phyloP scores from a whole-genome alignment of 2,797 vertebrate genomes.

The Antennarius maculatus region DNA sequence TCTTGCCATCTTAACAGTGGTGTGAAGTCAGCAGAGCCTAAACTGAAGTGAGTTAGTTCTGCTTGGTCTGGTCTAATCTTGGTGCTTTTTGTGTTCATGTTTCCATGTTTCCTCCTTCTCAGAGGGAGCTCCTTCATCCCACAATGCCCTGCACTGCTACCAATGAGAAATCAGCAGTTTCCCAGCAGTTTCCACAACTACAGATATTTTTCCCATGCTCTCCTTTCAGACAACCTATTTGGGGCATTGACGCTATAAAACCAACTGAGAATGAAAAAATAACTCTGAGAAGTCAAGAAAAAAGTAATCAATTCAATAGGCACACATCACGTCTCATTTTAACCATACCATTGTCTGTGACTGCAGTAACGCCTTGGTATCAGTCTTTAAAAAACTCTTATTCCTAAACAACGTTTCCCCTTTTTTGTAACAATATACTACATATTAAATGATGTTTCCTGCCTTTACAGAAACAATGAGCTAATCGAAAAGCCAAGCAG shows the following conservation, averaged over 20 bases:
- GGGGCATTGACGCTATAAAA: slow-evolving; percentile 64
- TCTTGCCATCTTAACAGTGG: slow-evolving; percentile 53
- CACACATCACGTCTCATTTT: slow-evolving; percentile 39
- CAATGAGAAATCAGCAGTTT: slow-evolving; percentile 69
- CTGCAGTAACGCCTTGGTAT: slow-evolving; percentile 19
- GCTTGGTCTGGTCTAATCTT: slow-evolving; percentile 46
- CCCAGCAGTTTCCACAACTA: slow-evolving; percentile 68
- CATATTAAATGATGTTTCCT: slow-evolving; percentile 59
- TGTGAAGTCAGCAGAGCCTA: slow-evolving; percentile 45
- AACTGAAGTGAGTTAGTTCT: slow-evolving; percentile 46
- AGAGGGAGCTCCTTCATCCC: slow-evolving; percentile 61
- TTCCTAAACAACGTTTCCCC: slow-evolving; percentile 35
- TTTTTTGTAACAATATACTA: slow-evolving; percentile 23
- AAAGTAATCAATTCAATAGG: slow-evolving; percentile 33
- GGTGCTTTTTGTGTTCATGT: slow-evolving; percentile 45
- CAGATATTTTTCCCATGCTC: slow-evolving; percentile 76
- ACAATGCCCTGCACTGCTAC: slow-evolving; percentile 62
- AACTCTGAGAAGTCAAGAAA: slow-evolving; percentile 41
- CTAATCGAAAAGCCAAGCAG: slow-evolving; percentile 41
- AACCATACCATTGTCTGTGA: slow-evolving; percentile 53
- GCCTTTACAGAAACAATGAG: slow-evolving; percentile 59
- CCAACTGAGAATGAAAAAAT: slow-evolving; percentile 51
- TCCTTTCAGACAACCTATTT: slow-evolving; percentile 69
- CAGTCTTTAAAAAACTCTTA: slow-evolving; percentile 11
- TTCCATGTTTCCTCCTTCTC: slow-evolving; percentile 60